Conservation (phyloP, 2,113 vertebrate species). For the Myiozetetes cayanensis region DNA sequence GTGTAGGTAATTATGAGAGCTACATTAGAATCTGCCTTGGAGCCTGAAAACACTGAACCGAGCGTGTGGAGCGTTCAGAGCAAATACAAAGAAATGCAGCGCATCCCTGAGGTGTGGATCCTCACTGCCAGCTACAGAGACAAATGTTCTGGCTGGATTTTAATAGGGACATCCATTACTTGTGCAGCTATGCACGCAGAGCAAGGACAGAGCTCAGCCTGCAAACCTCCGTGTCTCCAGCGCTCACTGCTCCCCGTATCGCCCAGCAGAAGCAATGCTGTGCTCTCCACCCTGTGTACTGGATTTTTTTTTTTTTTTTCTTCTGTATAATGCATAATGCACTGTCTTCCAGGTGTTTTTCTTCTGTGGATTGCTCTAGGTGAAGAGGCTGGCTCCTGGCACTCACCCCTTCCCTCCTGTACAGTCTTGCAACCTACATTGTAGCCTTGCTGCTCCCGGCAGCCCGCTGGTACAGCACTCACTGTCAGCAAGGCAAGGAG, state of each 20-base stretch:
- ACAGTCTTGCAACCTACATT: background rate
- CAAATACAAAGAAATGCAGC: background rate
- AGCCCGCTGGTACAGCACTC: background rate
- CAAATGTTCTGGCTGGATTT: background rate
- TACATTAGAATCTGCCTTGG: background rate
- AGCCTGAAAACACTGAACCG: background rate
- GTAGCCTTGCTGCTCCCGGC: background rate
- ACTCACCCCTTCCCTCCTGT: background rate
- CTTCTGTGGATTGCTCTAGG: background rate
- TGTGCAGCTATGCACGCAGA: background rate
- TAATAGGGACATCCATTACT: background rate
- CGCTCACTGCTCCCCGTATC: accelerated
- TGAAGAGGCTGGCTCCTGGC: background rate
- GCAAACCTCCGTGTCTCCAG: accelerated
- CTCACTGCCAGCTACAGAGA: background rate
- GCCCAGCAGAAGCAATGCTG: accelerated
- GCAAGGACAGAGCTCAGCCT: background rate
- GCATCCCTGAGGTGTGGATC: background rate
- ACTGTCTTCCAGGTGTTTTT: background rate
- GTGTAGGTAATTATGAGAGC: background rate
- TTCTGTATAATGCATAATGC: accelerated
- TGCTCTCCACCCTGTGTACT: accelerated
- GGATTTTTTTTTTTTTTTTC: background rate
- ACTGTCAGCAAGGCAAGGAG: background rate
- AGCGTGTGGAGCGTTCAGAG: background rate